These are phyloP conservation scores for Xenopus tropicalis DNA, from an alignment of 2,113 vertebrate species.

Conservation along the genomic window DNA sequence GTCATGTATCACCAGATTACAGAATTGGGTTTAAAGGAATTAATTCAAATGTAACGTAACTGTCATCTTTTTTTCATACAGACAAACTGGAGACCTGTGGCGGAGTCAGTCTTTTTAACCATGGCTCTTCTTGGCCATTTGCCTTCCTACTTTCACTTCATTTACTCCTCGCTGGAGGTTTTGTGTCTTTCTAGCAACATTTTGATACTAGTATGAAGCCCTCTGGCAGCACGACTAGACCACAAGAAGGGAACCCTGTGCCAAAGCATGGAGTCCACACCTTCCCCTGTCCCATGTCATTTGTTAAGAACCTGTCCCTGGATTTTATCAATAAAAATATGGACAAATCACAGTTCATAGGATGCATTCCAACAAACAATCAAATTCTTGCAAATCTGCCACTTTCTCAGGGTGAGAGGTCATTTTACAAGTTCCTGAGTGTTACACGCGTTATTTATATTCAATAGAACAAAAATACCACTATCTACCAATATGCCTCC, in stretches of 20 bases:
- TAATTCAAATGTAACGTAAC: no score
- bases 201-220: background rate
- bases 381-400: no score
- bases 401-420: no score
- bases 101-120: constrained; percentile 15
- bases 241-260: background rate
- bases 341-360: no score
- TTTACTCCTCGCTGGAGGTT: constrained; percentile 18
- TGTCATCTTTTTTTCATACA: constrained; percentile 14
- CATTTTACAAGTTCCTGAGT: no score
- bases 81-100: constrained; percentile 21
- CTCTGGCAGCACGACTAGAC: background rate
- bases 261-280: background rate
- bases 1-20: no score
- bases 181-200: background rate
- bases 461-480: no score
- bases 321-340: no score
- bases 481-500: no score
- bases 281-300: background rate
- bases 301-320: background rate
- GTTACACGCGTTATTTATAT: no score
- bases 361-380: no score
- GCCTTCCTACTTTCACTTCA: constrained; percentile 13
- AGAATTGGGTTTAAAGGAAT: no score
- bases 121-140: constrained; percentile 26